Conservation (phyloP, 1,140 invertebrate species). For the Epicauta chinensis region DNA sequence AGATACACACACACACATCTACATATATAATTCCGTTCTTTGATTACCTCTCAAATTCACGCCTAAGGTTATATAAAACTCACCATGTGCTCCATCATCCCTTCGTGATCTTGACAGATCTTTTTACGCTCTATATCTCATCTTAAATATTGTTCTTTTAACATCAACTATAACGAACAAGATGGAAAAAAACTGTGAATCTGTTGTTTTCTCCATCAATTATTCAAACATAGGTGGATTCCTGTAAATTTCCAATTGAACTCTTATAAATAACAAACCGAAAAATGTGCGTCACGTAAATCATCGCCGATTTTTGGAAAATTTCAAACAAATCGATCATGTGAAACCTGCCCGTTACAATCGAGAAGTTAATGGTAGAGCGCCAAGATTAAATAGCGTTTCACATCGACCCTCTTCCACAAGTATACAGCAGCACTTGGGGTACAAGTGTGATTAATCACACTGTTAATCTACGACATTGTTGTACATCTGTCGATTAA, state of each 20-base stretch:
- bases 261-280: too few relatives aligned
- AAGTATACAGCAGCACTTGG: too few relatives aligned
- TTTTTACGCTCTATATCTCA: constrained; percentile 21
- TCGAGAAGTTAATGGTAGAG: background rate
- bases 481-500: too few relatives aligned
- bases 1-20: too few relatives aligned
- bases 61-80: constrained; percentile 20
- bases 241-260: too few relatives aligned
- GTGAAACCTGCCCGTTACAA: background rate
- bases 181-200: too few relatives aligned
- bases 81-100: constrained; percentile 14
- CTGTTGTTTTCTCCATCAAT: too few relatives aligned
- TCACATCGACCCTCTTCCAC: background rate
- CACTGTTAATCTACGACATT: too few relatives aligned
- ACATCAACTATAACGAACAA: too few relatives aligned
- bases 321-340: background rate
- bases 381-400: constrained; percentile 2
- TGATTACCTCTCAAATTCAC: constrained; percentile 25
- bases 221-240: too few relatives aligned
- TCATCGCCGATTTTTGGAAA: background rate
- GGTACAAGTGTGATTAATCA: too few relatives aligned
- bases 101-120: constrained; percentile 19
- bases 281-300: too few relatives aligned
- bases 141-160: constrained; percentile 26
- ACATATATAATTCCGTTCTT: constrained; percentile 23